Evolutionary conservation across 2,113 vertebrate species (phyloP).

Genomic region (Tychaedon coryphoeus): DNA sequence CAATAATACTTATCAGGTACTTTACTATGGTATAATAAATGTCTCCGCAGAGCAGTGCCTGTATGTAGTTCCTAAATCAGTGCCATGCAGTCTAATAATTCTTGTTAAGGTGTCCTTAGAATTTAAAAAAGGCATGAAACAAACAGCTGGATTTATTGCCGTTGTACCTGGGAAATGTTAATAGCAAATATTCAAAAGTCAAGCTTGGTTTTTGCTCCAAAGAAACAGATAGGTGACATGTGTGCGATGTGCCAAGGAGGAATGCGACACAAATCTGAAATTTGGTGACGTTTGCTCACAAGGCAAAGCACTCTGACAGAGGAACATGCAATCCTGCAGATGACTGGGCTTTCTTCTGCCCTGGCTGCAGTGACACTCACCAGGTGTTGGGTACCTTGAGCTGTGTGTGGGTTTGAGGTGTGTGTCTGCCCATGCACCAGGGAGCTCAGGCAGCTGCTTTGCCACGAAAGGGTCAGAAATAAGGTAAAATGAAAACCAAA

Average conservation of each 20-base stretch:
- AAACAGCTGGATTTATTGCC: neutral
- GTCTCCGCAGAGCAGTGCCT: neutral
- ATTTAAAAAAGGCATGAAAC: neutral
- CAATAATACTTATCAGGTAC: neutral
- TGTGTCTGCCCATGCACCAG: accelerated
- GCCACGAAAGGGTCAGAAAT: neutral
- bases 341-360: neutral
- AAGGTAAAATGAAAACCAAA: conserved; percentile 13
- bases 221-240: neutral
- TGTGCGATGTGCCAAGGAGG: neutral
- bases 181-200: neutral
- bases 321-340: neutral
- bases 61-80: neutral
- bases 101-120: neutral
- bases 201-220: neutral
- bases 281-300: neutral
- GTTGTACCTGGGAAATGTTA: neutral
- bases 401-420: neutral
- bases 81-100: neutral
- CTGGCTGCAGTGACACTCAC: neutral
- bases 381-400: neutral
- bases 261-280: neutral
- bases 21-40: neutral
- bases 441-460: neutral
- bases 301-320: neutral